Conservation (phyloP, 2,888 invertebrate genomes). For the Mesoligia furuncula region DNA sequence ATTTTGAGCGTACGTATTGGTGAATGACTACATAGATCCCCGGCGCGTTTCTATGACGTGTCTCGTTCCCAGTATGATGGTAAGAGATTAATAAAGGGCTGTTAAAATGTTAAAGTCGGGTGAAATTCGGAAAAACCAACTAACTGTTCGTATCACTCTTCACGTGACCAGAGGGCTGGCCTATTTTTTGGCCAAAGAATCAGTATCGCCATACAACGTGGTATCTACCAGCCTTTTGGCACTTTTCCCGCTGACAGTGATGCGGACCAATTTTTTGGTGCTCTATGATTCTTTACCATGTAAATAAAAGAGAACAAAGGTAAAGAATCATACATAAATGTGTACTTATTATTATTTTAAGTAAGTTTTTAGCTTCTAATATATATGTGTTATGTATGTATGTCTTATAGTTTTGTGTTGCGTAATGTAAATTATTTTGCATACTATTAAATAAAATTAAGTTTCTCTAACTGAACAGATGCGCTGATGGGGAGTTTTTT, state of each 20-base stretch:
- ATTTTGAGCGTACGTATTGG: conserved; percentile 1
- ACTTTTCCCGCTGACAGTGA: background rate
- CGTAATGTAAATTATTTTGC: too few relatives aligned
- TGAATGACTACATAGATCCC: background rate
- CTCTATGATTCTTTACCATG: background rate
- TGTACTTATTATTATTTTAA: too few relatives aligned
- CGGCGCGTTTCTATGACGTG: background rate
- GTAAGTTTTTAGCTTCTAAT: too few relatives aligned
- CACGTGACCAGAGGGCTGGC: background rate
- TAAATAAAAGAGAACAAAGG: too few relatives aligned
- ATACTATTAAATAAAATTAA: background rate
- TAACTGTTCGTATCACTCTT: background rate
- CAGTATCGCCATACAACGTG: too few relatives aligned
- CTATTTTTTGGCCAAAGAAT: background rate
- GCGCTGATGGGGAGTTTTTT: background rate
- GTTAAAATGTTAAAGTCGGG: background rate
- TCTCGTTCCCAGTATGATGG: background rate
- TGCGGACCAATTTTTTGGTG: background rate
- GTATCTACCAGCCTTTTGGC: background rate
- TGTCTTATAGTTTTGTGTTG: background rate
- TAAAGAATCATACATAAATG: too few relatives aligned
- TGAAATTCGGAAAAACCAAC: background rate
- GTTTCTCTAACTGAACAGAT: background rate
- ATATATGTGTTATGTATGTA: too few relatives aligned
- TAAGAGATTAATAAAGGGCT: background rate